phyloP scores from a whole-genome alignment of 2,797 vertebrate genomes.

The Danio aesculapii region DNA sequence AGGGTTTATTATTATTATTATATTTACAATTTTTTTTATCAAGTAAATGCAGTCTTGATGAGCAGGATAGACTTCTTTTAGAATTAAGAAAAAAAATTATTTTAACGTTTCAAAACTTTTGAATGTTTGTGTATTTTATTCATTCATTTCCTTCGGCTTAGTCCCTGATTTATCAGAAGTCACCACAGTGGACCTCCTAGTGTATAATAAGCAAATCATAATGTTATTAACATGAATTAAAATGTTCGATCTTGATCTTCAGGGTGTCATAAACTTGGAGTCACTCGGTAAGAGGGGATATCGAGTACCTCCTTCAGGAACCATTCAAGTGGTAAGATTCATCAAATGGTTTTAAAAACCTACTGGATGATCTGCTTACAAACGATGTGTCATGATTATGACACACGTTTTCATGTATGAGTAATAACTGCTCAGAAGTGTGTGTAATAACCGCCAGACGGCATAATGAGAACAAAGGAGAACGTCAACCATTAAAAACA shows the following conservation, averaged over 20 bases:
- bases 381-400: constrained; percentile 6
- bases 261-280: constrained; percentile 99
- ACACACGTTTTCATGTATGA: not conserved
- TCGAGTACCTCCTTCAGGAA: constrained; percentile 99
- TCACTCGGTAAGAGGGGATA: constrained; percentile 98
- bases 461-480: constrained; percentile 11
- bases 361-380: not conserved
- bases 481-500: not conserved
- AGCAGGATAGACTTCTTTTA: no score
- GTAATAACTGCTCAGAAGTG: not conserved
- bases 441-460: not conserved
- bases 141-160: no score
- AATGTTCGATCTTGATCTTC: constrained; percentile 30
- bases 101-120: no score
- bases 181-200: no score
- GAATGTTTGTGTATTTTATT: no score
- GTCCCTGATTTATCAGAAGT: no score
- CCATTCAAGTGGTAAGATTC: constrained; percentile 97
- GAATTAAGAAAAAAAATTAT: no score
- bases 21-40: no score
- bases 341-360: not conserved
- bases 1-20: no score
- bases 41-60: no score
- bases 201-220: not conserved
- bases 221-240: not conserved